Percentiles rank a stretch among this genome's conserved stretches.
Conservation (phyloP, 2,113 vertebrate genomes). For the Anguilla japonica region DNA sequence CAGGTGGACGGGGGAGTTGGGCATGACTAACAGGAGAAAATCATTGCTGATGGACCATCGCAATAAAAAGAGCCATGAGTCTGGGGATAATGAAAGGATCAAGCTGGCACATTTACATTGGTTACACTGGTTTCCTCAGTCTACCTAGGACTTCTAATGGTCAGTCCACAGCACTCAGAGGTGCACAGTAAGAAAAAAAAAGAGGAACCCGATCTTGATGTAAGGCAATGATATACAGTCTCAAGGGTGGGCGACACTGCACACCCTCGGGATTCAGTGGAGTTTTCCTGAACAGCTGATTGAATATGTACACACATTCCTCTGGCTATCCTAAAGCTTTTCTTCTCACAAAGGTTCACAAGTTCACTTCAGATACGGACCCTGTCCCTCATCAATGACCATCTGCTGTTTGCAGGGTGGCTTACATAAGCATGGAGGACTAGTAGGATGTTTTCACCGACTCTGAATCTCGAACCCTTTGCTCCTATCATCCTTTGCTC, state of each 20-base stretch:
- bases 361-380: not conserved
- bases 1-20: not conserved
- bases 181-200: not conserved
- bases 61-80: constrained; percentile 5
- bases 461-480: not conserved
- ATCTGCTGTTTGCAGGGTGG: not conserved
- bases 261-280: not conserved
- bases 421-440: not conserved
- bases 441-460: not conserved
- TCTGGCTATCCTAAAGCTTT: not conserved
- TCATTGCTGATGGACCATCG: not conserved
- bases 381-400: not conserved
- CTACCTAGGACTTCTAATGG: not conserved
- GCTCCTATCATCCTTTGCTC: not conserved
- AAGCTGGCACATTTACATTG: not conserved
- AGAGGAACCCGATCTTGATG: not conserved
- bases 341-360: not conserved
- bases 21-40: not conserved
- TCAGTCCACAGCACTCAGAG: not conserved
- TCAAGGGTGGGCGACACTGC: not conserved
- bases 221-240: not conserved
- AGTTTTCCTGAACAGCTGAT: not conserved
- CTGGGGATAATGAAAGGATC: not conserved
- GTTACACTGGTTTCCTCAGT: not conserved
- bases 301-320: not conserved